phyloP scores from a whole-genome alignment of 2,797 vertebrate species.

The Falco peregrinus region DNA sequence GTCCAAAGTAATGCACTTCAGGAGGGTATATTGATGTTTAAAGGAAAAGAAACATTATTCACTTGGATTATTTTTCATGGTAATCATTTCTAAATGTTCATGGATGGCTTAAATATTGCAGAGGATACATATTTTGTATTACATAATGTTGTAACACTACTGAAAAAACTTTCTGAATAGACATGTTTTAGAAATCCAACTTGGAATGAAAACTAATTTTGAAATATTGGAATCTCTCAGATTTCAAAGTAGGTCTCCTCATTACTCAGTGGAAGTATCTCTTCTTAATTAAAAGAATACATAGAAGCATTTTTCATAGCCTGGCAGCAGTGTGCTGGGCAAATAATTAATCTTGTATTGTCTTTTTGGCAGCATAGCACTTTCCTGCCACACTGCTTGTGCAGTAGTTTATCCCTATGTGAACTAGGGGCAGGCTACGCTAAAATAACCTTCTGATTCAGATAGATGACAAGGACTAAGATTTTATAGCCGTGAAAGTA shows the following conservation, averaged over 20 bases:
- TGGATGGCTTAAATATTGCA: background rate
- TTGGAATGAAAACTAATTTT: background rate
- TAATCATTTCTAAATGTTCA: background rate
- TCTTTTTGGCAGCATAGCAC: constrained; percentile 5
- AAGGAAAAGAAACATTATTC: background rate
- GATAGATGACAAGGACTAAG: background rate
- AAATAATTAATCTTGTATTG: constrained; percentile 50
- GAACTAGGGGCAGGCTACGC: background rate
- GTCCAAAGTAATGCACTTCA: background rate
- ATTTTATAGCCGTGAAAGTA: constrained; percentile 6
- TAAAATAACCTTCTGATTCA: background rate
- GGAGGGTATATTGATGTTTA: background rate
- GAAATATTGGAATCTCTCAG: background rate
- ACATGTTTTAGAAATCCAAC: background rate
- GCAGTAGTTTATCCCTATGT: constrained; percentile 28
- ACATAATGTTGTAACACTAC: background rate
- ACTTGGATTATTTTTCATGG: background rate
- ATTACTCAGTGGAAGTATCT: constrained; percentile 29
- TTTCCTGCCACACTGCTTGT: background rate
- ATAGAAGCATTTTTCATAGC: constrained; percentile 30
- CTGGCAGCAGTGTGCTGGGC: constrained; percentile 18
- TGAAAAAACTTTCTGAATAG: background rate
- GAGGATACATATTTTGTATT: background rate
- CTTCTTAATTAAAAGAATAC: constrained; percentile 55
- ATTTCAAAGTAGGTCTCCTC: constrained; percentile 34